Evolutionary conservation across 2,888 invertebrate species (phyloP), one percentile per base, ranked within the genome.

Genomic region (Ligdia adustata): DNA sequence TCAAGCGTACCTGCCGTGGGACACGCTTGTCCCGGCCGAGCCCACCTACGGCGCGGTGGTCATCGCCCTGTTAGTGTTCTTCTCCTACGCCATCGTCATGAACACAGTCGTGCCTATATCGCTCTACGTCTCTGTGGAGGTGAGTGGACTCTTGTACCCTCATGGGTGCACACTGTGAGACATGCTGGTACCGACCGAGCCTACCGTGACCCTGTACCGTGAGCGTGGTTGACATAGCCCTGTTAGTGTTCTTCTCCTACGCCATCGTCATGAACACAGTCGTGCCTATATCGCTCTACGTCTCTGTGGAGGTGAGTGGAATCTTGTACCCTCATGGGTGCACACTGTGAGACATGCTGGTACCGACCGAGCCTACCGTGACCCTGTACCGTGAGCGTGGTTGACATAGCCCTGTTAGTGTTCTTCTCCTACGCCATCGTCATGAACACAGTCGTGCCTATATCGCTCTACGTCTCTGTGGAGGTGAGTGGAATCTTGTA

Each of bases 91-190:
- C 76, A 99, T 99, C 86, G 97, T 99, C 70, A 94, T 99, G 87
- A 99, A 99, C 92, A 99, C 99, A 73, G 98, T 99, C 75, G 99
- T 99, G 92, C 99, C 99, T 90, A 99, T 99, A 84, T 99, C 99
- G 70, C 93, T 99, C 58, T 99, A 99, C 91, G 99, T 99, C 76
- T 95, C 95, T 76, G 96, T 96, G 70, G 96, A 98, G 94, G 98
- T 96, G 64, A 83, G 91, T 76, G 9, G 11, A 13, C 28, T 29
- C 5, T 7, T 4, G 16, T 16, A 16, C 16, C 5, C 16, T 16
- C 16, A 16, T 3, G 5, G 3, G 16, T 16, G 5, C 16, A 3
- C 5, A 3, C 16, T 16, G 16, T 16, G 16, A 5, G 16, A 16
- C 16, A 16, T 5, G 16, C 16, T 16, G 16, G 5, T 16, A 16